phyloP scores from a whole-genome alignment of 2,888 invertebrate species.

The Lepidochrysops patricia region DNA sequence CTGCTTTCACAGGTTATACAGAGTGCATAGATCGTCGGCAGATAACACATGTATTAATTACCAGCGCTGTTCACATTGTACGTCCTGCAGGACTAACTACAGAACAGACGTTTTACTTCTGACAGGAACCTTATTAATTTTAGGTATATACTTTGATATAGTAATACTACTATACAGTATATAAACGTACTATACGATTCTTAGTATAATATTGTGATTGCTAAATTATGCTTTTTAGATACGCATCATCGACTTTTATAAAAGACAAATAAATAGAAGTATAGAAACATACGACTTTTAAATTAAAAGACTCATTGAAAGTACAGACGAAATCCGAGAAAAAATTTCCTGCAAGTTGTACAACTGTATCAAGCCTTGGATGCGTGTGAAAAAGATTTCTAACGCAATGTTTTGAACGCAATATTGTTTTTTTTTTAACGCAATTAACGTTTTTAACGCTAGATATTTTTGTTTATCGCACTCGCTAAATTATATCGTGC shows the following conservation, averaged over 20 bases:
- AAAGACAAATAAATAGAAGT: not conserved
- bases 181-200: too few species aligned
- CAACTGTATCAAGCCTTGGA: slow-evolving; percentile 24
- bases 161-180: too few species aligned
- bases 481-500: slow-evolving; percentile 56
- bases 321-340: not conserved
- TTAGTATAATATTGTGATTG: not conserved
- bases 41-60: slow-evolving; percentile 63
- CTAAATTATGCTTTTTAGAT: not conserved
- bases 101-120: too few species aligned
- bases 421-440: slow-evolving; percentile 53
- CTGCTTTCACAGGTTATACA: slow-evolving; percentile 52
- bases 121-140: too few species aligned
- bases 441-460: slow-evolving; percentile 62
- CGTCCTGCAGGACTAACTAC: not conserved
- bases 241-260: not conserved
- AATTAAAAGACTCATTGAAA: not conserved
- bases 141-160: too few species aligned
- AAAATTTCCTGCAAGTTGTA: not conserved
- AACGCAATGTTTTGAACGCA: slow-evolving; percentile 46
- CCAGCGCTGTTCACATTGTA: slow-evolving; percentile 24
- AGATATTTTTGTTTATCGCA: slow-evolving; percentile 43
- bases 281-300: too few species aligned
- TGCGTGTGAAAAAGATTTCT: slow-evolving; percentile 67
- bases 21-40: slow-evolving; percentile 52